Conservation (phyloP, 2,113 vertebrate genomes). For the Platichthys flesus region DNA sequence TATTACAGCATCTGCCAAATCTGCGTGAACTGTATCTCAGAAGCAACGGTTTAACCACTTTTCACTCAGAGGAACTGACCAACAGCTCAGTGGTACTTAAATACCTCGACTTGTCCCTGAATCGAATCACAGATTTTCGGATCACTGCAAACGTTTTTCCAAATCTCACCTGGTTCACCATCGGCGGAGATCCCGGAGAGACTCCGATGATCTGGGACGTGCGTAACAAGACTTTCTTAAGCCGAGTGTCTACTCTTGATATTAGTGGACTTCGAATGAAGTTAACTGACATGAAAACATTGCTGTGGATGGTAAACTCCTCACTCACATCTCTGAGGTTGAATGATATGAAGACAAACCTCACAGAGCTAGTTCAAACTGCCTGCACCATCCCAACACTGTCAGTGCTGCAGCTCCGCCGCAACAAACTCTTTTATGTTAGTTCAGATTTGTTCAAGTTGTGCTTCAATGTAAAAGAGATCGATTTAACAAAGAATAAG, state of each 20-base stretch:
- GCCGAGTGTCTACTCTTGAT: conserved; percentile 66
- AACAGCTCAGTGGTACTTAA: conserved; percentile 44
- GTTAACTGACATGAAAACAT: conserved; percentile 24
- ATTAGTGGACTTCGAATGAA: conserved; percentile 62
- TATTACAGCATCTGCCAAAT: conserved; percentile 62
- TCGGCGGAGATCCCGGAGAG: conserved; percentile 44
- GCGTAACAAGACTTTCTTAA: conserved; percentile 58
- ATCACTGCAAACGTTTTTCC: conserved; percentile 73
- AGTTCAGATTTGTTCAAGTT: conserved; percentile 40
- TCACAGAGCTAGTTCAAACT: conserved; percentile 63
- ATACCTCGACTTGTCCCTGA: conserved; percentile 64
- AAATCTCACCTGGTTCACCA: conserved; percentile 62
- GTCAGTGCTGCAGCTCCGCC: conserved; percentile 61
- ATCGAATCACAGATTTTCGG: conserved; percentile 56
- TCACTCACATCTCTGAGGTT: conserved; percentile 68
- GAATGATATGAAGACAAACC: conserved; percentile 49
- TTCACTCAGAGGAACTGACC: conserved; percentile 56
- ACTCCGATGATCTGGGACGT: conserved; percentile 60
- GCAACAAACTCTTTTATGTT: conserved; percentile 71
- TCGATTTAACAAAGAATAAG: conserved; percentile 62
- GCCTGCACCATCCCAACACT: conserved; percentile 77
- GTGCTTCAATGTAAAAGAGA: conserved; percentile 63
- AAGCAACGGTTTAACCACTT: conserved; percentile 15
- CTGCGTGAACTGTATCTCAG: conserved; percentile 38
- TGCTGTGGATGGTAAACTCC: conserved; percentile 68